A percentile compares a stretch with the other conserved stretches of the same genome.
phyloP scores from a whole-genome alignment of 1,140 invertebrate genomes.

The Nasonia giraulti region DNA sequence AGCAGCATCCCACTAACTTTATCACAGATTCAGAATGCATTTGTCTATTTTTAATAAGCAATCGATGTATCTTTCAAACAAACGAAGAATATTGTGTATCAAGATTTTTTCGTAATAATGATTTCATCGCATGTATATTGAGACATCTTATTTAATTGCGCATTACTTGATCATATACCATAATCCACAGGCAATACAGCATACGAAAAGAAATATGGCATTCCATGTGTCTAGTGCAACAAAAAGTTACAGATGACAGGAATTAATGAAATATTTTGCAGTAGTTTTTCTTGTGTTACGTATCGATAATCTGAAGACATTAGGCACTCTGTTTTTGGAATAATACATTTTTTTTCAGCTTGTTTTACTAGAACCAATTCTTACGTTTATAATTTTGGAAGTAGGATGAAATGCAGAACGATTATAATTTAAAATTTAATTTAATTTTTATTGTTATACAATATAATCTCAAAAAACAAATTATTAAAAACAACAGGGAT shows the following conservation, averaged over 20 bases:
- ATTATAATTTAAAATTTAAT: conserved; percentile 37
- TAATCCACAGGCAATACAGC: conserved; percentile 27
- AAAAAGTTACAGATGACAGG: neutral
- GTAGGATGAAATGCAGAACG: neutral
- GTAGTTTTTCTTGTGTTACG: conserved; percentile 37
- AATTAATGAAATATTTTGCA: conserved; percentile 43
- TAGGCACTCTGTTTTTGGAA: conserved; percentile 45
- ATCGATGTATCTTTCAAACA: neutral
- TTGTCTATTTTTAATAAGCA: conserved; percentile 30
- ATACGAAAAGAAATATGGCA: conserved; percentile 17
- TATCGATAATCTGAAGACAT: conserved; percentile 30
- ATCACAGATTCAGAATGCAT: neutral
- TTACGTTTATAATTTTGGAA: neutral
- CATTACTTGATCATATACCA: neutral
- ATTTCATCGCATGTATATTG: neutral
- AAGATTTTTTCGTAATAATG: neutral
- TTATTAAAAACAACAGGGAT: conserved; percentile 25
- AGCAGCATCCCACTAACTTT: neutral
- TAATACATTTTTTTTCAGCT: conserved; percentile 43
- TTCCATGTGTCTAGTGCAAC: conserved; percentile 48
- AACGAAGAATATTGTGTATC: neutral
- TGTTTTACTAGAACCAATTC: conserved; percentile 4
- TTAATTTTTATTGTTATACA: conserved; percentile 26
- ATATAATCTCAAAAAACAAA: conserved; percentile 36
- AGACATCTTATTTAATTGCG: conserved; percentile 17